Base-by-base conservation (phyloP, 2,797 vertebrate species). In the Xenentodon cancila region DNA sequence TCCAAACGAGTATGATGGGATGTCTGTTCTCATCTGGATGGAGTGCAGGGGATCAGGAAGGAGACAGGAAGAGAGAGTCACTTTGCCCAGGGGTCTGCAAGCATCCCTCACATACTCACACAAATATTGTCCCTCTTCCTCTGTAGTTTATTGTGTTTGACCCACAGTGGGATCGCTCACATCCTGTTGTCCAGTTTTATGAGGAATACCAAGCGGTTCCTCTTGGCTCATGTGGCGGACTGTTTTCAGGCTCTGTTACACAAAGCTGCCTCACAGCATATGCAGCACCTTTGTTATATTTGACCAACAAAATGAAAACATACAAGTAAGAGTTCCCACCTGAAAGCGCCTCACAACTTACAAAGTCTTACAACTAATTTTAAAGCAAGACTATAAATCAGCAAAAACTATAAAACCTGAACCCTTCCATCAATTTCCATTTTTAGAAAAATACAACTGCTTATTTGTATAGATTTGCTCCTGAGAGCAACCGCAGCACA, bases 1-100 rank as follows among this genome's bases (percentile, higher is more conserved):
- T 64, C 74, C 56, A 54, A 83, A 77, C 51, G 55, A 50, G 64
- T 68, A 66, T 73, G 82, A 82, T 85, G 82, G 84, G 84, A 80
- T 57, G 70, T 73, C 91, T 84, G 92, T 92, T 93, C 92, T 93
- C 79, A 71, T 91, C 84, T 90, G 84, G 70, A 65, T 67, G 30
- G 71, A 70, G 75, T 58, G 75, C 55, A 17, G 71, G 65, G 75
- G 80, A 81, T 94, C 93, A 96, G 96, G 95, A 97, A 97, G 95
- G 95, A 96, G 95, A 95, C 96, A 95, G 97, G 97, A 97, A 96
- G 92, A 93, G 92, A 92, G 93, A 95, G 94, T 96, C 95, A 95
- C 77, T 71, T 64, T 75, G 79, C 71, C 71, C 53, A 51, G 64
- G 64, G 77, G 59, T 79, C 76, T 67, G 53, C 67, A 54, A 69